These are phyloP conservation scores for Cyprinodon variegatus DNA, from an alignment of 2,113 vertebrate genomes.

Conservation along the genomic window DNA sequence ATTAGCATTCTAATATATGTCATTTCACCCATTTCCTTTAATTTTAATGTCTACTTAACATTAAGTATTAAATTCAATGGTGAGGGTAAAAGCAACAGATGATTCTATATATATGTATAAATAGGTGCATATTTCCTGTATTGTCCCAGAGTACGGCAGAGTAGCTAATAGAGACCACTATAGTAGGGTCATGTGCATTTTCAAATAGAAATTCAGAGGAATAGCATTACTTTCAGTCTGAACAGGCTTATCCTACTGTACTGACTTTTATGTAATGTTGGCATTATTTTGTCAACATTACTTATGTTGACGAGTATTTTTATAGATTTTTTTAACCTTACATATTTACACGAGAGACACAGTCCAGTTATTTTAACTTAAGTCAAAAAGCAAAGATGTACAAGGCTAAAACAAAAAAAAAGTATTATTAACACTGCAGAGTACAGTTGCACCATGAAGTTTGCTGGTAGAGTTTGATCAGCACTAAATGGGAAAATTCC, in stretches of 20 bases:
- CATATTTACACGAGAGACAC: not conserved
- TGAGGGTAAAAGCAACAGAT: slow-evolving; percentile 15
- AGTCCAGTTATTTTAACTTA: not conserved
- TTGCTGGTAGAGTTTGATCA: no score
- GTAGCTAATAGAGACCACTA: not conserved
- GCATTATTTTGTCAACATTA: no score
- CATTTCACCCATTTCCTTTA: slow-evolving; percentile 1
- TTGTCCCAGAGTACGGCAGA: not conserved
- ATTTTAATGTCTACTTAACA: slow-evolving; percentile 31
- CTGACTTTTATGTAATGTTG: not conserved
- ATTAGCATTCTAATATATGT: slow-evolving; percentile 24
- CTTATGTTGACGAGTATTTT: not conserved
- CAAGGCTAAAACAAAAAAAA: not conserved
- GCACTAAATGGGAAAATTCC: no score
- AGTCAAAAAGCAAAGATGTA: not conserved
- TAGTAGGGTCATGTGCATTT: not conserved
- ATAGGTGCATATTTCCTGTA: not conserved
- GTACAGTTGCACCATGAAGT: no score
- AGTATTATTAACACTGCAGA: no score
- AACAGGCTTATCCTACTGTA: not conserved
- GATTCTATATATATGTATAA: slow-evolving; percentile 22
- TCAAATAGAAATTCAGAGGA: not conserved
- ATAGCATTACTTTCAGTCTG: not conserved
- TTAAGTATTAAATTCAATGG: slow-evolving; percentile 10
- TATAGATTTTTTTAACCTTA: not conserved